phyloP scores from a whole-genome alignment of 1,140 invertebrate species.

The Nebria ingens region DNA sequence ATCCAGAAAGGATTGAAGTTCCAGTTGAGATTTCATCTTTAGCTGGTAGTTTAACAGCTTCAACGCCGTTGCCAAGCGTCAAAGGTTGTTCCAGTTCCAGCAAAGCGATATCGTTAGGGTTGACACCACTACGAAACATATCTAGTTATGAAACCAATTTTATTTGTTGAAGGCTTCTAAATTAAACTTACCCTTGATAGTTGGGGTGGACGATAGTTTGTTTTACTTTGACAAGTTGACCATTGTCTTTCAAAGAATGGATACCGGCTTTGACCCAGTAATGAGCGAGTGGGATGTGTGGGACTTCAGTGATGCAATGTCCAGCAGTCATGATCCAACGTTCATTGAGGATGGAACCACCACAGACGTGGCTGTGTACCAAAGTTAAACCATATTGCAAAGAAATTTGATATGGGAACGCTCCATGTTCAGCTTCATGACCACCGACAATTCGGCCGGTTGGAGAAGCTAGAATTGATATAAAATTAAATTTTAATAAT shows the following conservation, averaged over 20 bases:
- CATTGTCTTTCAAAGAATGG: constrained; percentile 28
- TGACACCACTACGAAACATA: constrained; percentile 34
- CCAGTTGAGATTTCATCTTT: constrained; percentile 28
- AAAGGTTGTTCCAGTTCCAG: constrained; percentile 45
- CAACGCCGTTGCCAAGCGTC: constrained; percentile 39
- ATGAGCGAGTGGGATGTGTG: constrained; percentile 18
- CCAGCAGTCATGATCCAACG: constrained; percentile 46
- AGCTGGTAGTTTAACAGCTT: constrained; percentile 38
- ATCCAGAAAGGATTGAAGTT: constrained; percentile 31
- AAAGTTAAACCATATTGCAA: constrained; percentile 34
- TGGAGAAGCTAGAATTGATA: not conserved
- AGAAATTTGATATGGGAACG: constrained; percentile 48
- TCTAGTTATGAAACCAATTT: constrained; percentile 3
- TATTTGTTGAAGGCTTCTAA: constrained; percentile 17
- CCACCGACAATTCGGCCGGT: constrained; percentile 35
- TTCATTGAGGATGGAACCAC: constrained; percentile 46
- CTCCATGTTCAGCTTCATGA: constrained; percentile 32
- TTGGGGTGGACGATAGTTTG: constrained; percentile 36
- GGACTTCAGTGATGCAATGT: constrained; percentile 36
- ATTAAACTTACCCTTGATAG: constrained; percentile 37
- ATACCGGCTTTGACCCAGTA: constrained; percentile 33
- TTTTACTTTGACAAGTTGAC: constrained; percentile 35
- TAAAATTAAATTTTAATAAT: constrained; percentile 1
- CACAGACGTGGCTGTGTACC: constrained; percentile 42
- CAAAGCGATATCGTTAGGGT: constrained; percentile 51